Evolutionary conservation across 1,140 invertebrate genomes (phyloP), one percentile per base, ranked within the genome.

Genomic region (Drosophila pseudoobscura): DNA sequence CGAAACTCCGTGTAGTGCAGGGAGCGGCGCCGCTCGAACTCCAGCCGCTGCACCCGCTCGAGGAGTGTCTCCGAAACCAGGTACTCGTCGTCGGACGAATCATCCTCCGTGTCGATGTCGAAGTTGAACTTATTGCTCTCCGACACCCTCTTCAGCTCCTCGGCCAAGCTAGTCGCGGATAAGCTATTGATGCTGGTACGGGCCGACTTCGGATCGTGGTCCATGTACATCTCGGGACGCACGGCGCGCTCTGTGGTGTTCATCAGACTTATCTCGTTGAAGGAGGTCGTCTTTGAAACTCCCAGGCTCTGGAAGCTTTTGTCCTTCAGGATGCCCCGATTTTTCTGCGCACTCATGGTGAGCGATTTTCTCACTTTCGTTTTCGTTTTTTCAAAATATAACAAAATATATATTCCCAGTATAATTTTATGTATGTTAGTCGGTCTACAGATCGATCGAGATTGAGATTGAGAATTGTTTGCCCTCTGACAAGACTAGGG

Each of bases 161-260:
- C 95, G 87, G 95, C 95, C 65, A 97, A 91, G 53, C 94, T 93
- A 78, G 98, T 97, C 49, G 99, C 97, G 93, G 99, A 99, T 97
- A 99, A 15, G 15, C 15, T 99, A 90, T 98, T 97, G 8, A 98
- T 98, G 6, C 2, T 29, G 29, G 6, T 11, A 20, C 2, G 31
- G 9, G 29, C 31, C 8, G 31, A 2, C 9, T 11, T 9, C 92
- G 7, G 51, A 13, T 5, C 20, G 20, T 2, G 2, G 2, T 29
- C 29, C 8, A 0, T 20, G 20, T 2, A 20, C 20, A 2, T 20
- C 20, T 20, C 20, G 24, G 24, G 24, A 5, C 24, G 24, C 4
- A 26, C 4, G 4, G 24, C 4, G 24, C 24, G 24, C 11, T 39
- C 3, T 0, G 31, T 26, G 17, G 60, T 63, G 6, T 29, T 3